A percentile compares a stretch with the other conserved stretches of the same genome.
phyloP scores from a whole-genome alignment of 2,797 vertebrate genomes.

The Tinamus major region DNA sequence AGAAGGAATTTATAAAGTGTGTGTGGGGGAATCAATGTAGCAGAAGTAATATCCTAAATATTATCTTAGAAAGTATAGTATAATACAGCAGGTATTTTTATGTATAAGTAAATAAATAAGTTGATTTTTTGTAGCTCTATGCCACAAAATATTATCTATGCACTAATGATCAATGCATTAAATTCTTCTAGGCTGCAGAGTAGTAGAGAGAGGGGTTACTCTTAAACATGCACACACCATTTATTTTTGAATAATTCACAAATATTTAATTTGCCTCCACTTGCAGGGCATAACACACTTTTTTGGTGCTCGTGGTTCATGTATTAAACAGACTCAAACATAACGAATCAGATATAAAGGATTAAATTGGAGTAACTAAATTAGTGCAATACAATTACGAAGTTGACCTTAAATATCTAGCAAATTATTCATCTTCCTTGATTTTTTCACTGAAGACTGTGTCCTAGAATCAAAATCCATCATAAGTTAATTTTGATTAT shows the following conservation, averaged over 20 bases:
- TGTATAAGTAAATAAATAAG: background rate
- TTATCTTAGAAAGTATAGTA: background rate
- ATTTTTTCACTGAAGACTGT: background rate
- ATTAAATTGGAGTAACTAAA: slow-evolving; percentile 57
- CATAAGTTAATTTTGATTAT: background rate
- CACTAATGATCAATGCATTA: background rate
- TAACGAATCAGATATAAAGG: slow-evolving; percentile 11
- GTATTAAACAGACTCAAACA: slow-evolving; percentile 29
- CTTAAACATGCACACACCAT: background rate
- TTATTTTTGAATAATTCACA: background rate
- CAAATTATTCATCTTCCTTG: background rate
- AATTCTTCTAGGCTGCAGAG: background rate
- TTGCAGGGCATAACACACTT: background rate
- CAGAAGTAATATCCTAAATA: background rate
- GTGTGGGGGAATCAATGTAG: background rate
- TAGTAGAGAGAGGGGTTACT: background rate
- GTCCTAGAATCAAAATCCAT: background rate
- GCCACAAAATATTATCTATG: background rate
- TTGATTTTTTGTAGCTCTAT: background rate
- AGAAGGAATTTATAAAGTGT: background rate
- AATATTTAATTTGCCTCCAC: slow-evolving; percentile 30
- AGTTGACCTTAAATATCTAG: slow-evolving; percentile 45
- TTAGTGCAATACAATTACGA: slow-evolving; percentile 43
- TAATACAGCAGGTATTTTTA: background rate
- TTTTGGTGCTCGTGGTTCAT: background rate